Conservation (phyloP, 1,140 invertebrate genomes). For the Leucophenga varia region DNA sequence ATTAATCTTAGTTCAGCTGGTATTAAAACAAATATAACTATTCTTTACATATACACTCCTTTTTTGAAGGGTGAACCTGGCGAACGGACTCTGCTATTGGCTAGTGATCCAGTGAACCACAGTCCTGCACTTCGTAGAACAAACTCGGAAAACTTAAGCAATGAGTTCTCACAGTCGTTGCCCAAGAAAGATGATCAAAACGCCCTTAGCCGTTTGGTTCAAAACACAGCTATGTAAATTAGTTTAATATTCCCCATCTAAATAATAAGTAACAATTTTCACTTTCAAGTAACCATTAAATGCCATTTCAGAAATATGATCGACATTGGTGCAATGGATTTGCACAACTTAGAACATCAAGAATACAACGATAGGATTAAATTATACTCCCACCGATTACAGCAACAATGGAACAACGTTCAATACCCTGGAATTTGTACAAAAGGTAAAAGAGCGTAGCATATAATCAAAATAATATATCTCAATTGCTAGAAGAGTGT, state of each 20-base stretch:
- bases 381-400: slow-evolving; percentile 67
- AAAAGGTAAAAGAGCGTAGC: too few species aligned
- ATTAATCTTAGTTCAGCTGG: too few species aligned
- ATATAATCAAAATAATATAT: too few species aligned
- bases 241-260: slow-evolving; percentile 7
- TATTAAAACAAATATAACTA: too few species aligned
- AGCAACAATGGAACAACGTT: slow-evolving; percentile 58
- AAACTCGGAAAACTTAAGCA: slow-evolving; percentile 68
- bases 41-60: too few species aligned
- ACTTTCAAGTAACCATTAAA: slow-evolving; percentile 7
- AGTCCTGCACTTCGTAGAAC: slow-evolving; percentile 64
- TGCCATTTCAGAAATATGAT: slow-evolving; percentile 71
- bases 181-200: slow-evolving; percentile 87
- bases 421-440: slow-evolving; percentile 31
- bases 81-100: slow-evolving; percentile 69
- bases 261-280: too few species aligned
- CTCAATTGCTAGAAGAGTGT: too few species aligned
- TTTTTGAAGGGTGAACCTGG: too few species aligned
- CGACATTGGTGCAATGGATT: slow-evolving; percentile 78
- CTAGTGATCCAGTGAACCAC: slow-evolving; percentile 70
- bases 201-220: slow-evolving; percentile 80
- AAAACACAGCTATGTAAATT: slow-evolving; percentile 86
- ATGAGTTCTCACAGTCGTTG: slow-evolving; percentile 64
- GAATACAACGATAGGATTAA: slow-evolving; percentile 76
- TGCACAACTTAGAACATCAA: slow-evolving; percentile 73